Base-by-base conservation (phyloP, 2,888 invertebrate species). In the Hypercompe scribonia region DNA sequence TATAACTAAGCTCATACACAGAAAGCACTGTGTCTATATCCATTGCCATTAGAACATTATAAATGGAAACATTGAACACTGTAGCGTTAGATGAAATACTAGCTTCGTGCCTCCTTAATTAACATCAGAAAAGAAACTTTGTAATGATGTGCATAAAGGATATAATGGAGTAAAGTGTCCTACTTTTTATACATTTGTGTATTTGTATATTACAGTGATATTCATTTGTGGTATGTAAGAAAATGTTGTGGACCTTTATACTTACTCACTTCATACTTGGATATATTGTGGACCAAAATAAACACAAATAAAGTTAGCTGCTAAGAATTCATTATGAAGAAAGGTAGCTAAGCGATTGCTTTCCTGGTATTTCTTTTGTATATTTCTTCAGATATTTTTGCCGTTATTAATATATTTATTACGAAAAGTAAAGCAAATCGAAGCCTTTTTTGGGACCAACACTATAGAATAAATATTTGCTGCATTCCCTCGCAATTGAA, bases 61-160 rank as follows among this genome's bases (percentile, higher is more conserved):
- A 75, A 79, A 79, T 69, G 71, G 73, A 78, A 73, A 83, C 82
- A 39, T 81, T 76, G 68, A 68, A 72, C 75, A 68, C 76, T n/a
- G 71, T 69, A 65, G 18, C 33, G 42, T 24, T 73, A 75, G 77
- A 58, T 84, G 78, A 78, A 84, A 81, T 72, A 78, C 77, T 70
- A 71, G 36, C 66, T 58, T n/a, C 18, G 33, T 46, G 33, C 65
- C 50, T 63, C 33, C 3, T 31, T 64, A 34, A n/a, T 24, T 13
- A 28, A 1, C 42, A 5, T 67, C 18, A 7, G 28, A 39, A 79
- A 70, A 75, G 65, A 42, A 42, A 64, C 78, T 74, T 78, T 82
- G 74, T 70, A 1, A 2, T 24, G 24, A 33, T 21, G 2, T 0
- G 0, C 0, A 0, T 65, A 76, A 66, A 70, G 28, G 34, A 39